These are phyloP conservation scores for Channallabes apus DNA, from an alignment of 2,797 vertebrate genomes.

Conservation along the genomic window DNA sequence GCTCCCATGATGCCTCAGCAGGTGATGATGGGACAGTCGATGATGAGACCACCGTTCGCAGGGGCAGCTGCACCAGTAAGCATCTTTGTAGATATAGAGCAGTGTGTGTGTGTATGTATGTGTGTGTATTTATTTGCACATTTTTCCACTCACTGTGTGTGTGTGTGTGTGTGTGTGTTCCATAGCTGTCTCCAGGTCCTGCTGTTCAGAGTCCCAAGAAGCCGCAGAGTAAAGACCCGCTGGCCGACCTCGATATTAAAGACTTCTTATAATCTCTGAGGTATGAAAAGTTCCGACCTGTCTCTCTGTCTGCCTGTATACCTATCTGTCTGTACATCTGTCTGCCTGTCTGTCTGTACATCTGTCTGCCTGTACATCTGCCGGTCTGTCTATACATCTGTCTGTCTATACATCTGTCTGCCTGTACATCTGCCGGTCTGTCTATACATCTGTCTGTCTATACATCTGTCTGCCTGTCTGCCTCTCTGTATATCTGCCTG, in stretches of 20 bases:
- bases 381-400: no score
- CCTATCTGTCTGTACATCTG: no score
- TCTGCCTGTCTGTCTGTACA: neutral
- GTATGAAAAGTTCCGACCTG: conserved; percentile 7
- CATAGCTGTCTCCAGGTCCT: conserved; percentile 90
- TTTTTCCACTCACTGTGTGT: neutral
- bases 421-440: neutral
- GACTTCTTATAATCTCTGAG: conserved; percentile 93
- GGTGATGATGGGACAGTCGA: conserved; percentile 88
- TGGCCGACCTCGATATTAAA: conserved; percentile 99
- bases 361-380: no score
- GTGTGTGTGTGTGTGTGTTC: conserved; percentile 28
- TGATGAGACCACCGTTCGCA: conserved; percentile 91
- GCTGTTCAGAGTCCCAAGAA: conserved; percentile 95
- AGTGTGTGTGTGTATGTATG: neutral
- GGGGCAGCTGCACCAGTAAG: conserved; percentile 81
- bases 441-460: conserved; percentile 26
- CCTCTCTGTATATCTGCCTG: conserved; percentile 14
- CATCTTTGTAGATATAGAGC: neutral
- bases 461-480: neutral
- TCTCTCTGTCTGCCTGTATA: conserved; percentile 10
- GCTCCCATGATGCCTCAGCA: conserved; percentile 91
- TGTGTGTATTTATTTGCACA: neutral
- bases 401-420: no score
- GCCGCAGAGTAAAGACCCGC: conserved; percentile 93